phyloP scores from a whole-genome alignment of 2,888 invertebrate species.

The Odontothrips loti region DNA sequence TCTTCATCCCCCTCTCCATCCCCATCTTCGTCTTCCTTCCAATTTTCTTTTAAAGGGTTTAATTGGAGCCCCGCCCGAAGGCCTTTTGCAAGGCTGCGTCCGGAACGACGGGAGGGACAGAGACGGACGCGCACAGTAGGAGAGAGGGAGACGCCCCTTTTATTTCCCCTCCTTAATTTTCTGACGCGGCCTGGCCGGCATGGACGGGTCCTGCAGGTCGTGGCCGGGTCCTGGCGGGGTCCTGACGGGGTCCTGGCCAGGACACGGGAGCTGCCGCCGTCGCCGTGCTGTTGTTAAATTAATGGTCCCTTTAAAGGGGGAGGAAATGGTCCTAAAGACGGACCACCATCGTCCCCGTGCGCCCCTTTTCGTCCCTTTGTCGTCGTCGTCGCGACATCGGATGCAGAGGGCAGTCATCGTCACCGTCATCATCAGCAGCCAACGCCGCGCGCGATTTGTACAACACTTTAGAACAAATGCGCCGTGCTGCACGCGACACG shows the following conservation, averaged over 20 bases:
- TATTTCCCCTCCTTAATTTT: no score
- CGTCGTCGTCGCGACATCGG: neutral
- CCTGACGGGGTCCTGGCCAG: neutral
- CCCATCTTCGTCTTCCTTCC: neutral
- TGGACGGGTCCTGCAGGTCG: no score
- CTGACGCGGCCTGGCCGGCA: no score
- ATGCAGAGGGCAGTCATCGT: neutral
- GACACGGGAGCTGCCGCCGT: neutral
- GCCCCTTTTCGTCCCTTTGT: neutral
- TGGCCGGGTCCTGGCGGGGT: neutral
- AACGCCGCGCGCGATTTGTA: no score
- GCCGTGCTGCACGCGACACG: no score
- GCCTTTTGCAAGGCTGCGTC: neutral
- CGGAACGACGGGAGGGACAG: neutral
- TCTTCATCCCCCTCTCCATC: neutral
- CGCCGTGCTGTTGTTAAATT: slow-evolving; percentile 22
- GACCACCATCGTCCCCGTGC: neutral
- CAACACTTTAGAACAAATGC: no score
- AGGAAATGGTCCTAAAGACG: neutral
- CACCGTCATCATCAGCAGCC: neutral
- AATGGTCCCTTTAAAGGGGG: slow-evolving; percentile 16
- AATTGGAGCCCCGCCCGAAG: slow-evolving; percentile 7
- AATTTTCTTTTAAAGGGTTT: slow-evolving; percentile 23
- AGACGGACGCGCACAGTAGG: neutral
- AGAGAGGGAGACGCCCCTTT: no score